Base-by-base conservation (phyloP, 2,797 vertebrate genomes). In the Lates japonicus region DNA sequence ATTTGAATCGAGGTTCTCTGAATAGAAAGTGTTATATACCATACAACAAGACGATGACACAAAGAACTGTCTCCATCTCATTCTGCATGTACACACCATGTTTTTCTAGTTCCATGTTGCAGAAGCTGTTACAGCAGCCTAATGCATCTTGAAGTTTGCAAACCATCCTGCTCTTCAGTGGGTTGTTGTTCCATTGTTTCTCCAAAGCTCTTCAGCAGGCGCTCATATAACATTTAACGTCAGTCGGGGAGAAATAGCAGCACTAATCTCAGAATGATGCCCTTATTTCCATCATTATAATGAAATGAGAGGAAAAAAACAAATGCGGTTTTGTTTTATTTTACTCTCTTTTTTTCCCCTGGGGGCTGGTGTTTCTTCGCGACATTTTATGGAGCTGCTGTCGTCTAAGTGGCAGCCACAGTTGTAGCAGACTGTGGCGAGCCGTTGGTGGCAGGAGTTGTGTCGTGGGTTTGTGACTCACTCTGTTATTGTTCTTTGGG, bases 241-340 rank as follows among this genome's bases (percentile, higher is more conserved):
- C 84, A 93, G 85, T 64, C 35, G 51, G n/a, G n/a, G n/a, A n/a
- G n/a, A 88, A 92, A 90, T 88, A 85, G 89, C 81, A 82, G 78
- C 91, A 90, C 90, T 94, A 92, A 94, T 93, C 88, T 93, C 88
- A 92, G 93, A 94, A 95, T 94, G 93, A 95, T 95, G 90, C 91
- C 88, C 92, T 95, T 95, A 95, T 95, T 95, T 95, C 93, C 94
- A 94, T 94, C 93, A 95, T 95, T 92, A 94, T 92, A 93, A 93
- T 93, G 91, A 94, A 89, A 93, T 76, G 80, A 79, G 79, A 76
- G 84, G 81, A 65, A 81, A 84, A 89, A 91, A 92, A 92, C 86
- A 82, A 92, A 86, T 81, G 87, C 17, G 86, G 89, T 91, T 86
- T 84, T 67, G 73, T 86, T 90, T 93, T 87, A 90, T 90, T 91